Evolutionary conservation across 2,113 vertebrate genomes (phyloP).

Genomic region (Dicentrarchus labrax): DNA sequence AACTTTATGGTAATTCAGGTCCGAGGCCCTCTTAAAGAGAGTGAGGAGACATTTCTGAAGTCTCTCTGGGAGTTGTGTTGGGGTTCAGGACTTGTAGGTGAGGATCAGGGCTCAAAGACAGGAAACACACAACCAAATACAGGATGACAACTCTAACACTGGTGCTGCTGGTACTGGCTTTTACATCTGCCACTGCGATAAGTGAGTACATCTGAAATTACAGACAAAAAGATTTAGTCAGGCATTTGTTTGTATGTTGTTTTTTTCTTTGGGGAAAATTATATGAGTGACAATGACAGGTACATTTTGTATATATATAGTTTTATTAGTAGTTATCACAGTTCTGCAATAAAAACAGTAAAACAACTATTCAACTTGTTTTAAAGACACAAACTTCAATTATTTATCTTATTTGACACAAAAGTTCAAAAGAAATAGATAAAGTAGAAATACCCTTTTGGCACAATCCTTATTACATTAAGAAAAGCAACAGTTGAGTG

Average conservation of each 20-base stretch:
- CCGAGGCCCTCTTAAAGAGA: constrained; percentile 70
- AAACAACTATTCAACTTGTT: neutral
- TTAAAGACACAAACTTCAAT: neutral
- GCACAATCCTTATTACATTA: neutral
- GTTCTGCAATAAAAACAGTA: neutral
- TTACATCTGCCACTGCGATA: constrained; percentile 51
- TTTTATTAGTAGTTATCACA: neutral
- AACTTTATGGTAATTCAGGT: constrained; percentile 78
- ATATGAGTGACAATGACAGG: neutral
- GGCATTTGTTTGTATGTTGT: neutral
- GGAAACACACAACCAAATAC: constrained; percentile 25
- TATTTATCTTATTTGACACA: neutral
- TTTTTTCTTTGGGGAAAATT: neutral
- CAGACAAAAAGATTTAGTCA: neutral
- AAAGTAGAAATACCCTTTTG: neutral
- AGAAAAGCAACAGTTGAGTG: too few species aligned
- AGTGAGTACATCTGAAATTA: constrained; percentile 73
- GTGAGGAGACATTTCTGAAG: constrained; percentile 35
- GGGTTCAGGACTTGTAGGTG: constrained; percentile 55
- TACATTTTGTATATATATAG: neutral
- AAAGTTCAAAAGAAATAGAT: neutral
- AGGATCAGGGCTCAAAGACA: constrained; percentile 62
- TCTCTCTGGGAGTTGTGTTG: constrained; percentile 59
- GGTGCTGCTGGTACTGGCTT: constrained; percentile 58
- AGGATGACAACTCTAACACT: constrained; percentile 74